phyloP scores from a whole-genome alignment of 2,888 invertebrate genomes.

The Netelia inedita region DNA sequence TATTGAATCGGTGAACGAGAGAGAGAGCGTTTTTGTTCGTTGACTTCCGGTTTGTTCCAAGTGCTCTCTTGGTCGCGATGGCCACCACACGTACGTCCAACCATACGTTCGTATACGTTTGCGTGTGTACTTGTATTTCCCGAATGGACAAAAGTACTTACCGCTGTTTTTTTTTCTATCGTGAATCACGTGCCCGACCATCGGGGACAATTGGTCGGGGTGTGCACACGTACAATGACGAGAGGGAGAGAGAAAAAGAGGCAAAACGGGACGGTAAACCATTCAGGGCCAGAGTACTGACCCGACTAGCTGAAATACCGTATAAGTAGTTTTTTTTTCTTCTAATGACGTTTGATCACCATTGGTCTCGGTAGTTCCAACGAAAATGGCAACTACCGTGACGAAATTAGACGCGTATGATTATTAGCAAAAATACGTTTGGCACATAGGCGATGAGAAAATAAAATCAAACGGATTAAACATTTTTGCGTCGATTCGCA shows the following conservation, averaged over 20 bases:
- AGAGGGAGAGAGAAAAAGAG: slow-evolving; percentile 1
- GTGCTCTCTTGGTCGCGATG: slow-evolving; percentile 41
- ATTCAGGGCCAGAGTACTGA: slow-evolving; percentile 38
- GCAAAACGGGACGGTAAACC: slow-evolving; percentile 18
- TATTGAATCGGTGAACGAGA: slow-evolving; percentile 15
- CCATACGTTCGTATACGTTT: background rate
- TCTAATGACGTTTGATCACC: background rate
- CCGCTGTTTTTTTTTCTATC: background rate
- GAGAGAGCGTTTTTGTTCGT: slow-evolving; percentile 44
- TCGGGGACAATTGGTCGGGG: slow-evolving; percentile 30
- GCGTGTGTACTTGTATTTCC: background rate
- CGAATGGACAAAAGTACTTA: slow-evolving; percentile 53
- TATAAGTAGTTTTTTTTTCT: background rate
- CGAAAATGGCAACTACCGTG: background rate
- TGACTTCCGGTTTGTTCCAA: slow-evolving; percentile 45
- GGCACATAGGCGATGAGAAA: too few relatives aligned
- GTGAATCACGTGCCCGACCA: slow-evolving; percentile 17
- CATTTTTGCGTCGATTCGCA: background rate
- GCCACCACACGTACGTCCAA: background rate
- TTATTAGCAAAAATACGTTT: background rate
- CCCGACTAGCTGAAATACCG: slow-evolving; percentile 11
- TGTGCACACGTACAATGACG: slow-evolving; percentile 58
- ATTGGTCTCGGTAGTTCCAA: background rate
- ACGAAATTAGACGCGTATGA: background rate
- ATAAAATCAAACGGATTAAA: background rate